These are phyloP conservation scores for Graptemys geographica DNA, from an alignment of 2,797 vertebrate species.

Conservation along the genomic window DNA sequence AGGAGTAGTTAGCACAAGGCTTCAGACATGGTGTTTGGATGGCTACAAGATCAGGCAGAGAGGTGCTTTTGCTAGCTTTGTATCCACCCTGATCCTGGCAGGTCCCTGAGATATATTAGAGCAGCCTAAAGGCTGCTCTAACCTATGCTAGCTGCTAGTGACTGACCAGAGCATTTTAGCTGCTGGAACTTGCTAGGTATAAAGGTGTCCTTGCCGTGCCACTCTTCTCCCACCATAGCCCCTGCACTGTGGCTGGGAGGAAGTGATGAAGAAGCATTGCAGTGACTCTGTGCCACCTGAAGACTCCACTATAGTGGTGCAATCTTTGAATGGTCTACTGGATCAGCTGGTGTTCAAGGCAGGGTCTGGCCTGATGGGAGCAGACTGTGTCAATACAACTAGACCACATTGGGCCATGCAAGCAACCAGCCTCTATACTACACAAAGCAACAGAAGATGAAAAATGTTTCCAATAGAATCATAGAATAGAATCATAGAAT, in stretches of 20 bases:
- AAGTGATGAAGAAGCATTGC: background rate
- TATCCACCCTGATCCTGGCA: background rate
- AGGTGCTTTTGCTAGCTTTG: background rate
- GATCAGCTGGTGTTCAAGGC: background rate
- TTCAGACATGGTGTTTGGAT: background rate
- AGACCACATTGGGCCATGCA: background rate
- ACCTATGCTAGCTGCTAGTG: background rate
- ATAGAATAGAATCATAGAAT: too few relatives aligned
- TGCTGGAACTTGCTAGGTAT: background rate
- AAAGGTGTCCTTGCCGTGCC: background rate
- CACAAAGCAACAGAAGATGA: too few relatives aligned
- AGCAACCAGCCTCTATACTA: background rate
- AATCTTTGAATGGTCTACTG: background rate
- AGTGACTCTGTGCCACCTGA: background rate
- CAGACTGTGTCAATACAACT: background rate
- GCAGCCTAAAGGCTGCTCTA: background rate
- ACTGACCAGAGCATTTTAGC: background rate
- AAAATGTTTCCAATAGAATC: too few relatives aligned
- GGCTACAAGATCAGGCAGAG: background rate
- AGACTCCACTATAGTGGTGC: background rate
- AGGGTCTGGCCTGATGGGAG: background rate
- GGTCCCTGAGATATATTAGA: fast-evolving
- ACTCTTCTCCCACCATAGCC: background rate
- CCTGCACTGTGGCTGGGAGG: background rate
- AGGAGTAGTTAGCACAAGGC: background rate